A percentile compares a stretch with the other conserved stretches of the same genome.
Conservation (phyloP, 2,113 vertebrate genomes). For the Osmerus eperlanus region DNA sequence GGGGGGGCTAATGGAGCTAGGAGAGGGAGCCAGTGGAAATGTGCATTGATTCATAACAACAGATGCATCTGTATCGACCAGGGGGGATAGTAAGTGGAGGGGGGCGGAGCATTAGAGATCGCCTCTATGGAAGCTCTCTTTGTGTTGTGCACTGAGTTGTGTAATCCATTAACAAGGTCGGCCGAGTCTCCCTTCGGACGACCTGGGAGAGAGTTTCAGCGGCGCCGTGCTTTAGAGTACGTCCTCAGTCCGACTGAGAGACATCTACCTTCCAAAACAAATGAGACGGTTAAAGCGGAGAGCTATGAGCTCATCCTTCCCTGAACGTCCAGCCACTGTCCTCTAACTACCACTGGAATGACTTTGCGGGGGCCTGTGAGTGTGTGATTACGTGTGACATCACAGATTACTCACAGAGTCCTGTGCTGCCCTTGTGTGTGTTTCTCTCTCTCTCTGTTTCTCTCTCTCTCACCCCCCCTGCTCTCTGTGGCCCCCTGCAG, state of each 20-base stretch:
- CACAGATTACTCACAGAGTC: too few relatives aligned
- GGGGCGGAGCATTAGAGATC: conserved; percentile 39
- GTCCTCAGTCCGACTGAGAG: too few relatives aligned
- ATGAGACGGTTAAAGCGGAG: too few relatives aligned
- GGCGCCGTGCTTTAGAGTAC: too few relatives aligned
- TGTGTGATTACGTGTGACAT: background rate
- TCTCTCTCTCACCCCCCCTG: background rate
- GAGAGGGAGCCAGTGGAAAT: conserved; percentile 56
- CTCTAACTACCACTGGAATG: background rate
- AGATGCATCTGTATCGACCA: conserved; percentile 46
- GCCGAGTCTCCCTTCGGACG: too few relatives aligned
- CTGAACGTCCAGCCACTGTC: background rate
- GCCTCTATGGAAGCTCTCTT: background rate
- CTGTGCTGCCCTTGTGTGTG: too few relatives aligned
- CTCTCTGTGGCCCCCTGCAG: conserved; percentile 61
- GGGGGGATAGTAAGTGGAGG: background rate
- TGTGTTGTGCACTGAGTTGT: too few relatives aligned
- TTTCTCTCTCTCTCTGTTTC: too few relatives aligned
- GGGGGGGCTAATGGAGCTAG: conserved; percentile 37
- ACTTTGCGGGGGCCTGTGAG: background rate
- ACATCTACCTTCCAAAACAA: too few relatives aligned
- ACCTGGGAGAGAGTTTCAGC: too few relatives aligned
- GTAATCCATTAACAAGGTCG: background rate
- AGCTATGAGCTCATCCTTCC: too few relatives aligned
- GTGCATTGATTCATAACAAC: conserved; percentile 63